Evolutionary conservation across 1,140 invertebrate species (phyloP), one percentile per base, ranked within the genome.

Genomic region (Pogonomyrmex californicus): DNA sequence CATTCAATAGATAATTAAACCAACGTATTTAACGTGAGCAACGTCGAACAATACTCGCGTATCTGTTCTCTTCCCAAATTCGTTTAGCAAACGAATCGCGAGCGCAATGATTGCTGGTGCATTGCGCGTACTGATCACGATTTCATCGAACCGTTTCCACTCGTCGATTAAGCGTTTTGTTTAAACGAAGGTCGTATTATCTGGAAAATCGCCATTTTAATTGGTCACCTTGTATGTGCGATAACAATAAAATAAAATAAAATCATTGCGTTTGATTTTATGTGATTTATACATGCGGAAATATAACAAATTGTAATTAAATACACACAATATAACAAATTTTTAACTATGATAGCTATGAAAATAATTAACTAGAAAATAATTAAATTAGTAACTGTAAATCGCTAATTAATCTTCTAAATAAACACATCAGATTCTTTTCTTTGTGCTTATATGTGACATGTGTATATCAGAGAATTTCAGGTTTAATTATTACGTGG

Each of bases 1-100:
- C 56, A 70, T 83, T 91, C 87, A 90, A 90, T 90, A 90, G 86
- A 70, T 90, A 90, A 91, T 91, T 91, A 91, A 83, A 87, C 62
- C 63, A 87, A 65, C 83, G 82, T 91, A 90, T 91, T 91, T 91
- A 91, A 91, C 87, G 87, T 56, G 90, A 91, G 63, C 66, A 60
- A 58, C 76, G 63, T 62, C 56, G 78, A 65, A 85, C 90, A 78
- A 83, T 86, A 38, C 85, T 65, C 65, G 70, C 30, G 63, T 36
- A 36, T 77, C 44, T 17, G 44, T 68, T 51, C 58, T 56, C 68
- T 56, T 56, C 62, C 54, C 68, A 87, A 90, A 91, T 91, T 92
- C 83, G 83, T 85, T 91, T 76, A 75, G 73, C 83, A 86, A 91
- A 88, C 87, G 73, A 90, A 90, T 90, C 63, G 82, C 86, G 56